Percentiles rank a stretch among this genome's conserved stretches.
Evolutionary conservation across 2,888 invertebrate species (phyloP).

Genomic region (Plagodis dolabraria): DNA sequence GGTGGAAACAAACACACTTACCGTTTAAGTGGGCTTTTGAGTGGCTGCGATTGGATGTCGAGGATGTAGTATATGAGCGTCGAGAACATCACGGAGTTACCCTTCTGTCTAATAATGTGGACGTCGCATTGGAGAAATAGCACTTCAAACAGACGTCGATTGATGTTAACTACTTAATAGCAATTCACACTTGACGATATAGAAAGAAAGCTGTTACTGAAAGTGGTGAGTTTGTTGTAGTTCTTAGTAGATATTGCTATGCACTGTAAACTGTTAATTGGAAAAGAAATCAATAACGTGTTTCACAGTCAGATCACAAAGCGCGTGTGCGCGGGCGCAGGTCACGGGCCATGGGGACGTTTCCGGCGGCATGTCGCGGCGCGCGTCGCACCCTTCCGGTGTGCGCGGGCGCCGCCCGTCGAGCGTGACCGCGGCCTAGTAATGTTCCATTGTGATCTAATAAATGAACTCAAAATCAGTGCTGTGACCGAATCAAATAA

Average conservation of each 20-base stretch:
- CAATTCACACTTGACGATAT: slow-evolving; percentile 22
- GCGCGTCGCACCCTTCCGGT: slow-evolving; percentile 82
- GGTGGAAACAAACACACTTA: slow-evolving; percentile 49
- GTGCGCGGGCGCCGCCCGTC: slow-evolving; percentile 65
- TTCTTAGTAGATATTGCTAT: background rate
- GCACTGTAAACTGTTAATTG: slow-evolving; percentile 5
- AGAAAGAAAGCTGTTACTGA: background rate
- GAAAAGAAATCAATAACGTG: slow-evolving; percentile 54
- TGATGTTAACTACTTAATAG: slow-evolving; percentile 38
- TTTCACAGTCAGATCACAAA: slow-evolving; percentile 60
- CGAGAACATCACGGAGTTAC: slow-evolving; percentile 37
- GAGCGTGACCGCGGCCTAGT: slow-evolving; percentile 70
- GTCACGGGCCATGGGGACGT: slow-evolving; percentile 74
- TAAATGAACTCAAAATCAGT: slow-evolving; percentile 63
- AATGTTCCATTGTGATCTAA: slow-evolving; percentile 71
- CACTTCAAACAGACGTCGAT: slow-evolving; percentile 36
- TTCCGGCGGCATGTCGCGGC: slow-evolving; percentile 69
- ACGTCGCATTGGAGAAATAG: slow-evolving; percentile 40
- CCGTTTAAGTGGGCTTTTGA: slow-evolving; percentile 46
- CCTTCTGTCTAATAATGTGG: slow-evolving; percentile 51
- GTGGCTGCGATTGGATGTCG: slow-evolving; percentile 60
- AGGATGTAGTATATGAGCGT: slow-evolving; percentile 47
- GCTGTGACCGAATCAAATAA: slow-evolving; percentile 30
- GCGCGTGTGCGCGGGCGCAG: slow-evolving; percentile 64
- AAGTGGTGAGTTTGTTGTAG: background rate